phyloP scores from a whole-genome alignment of 1,140 invertebrate genomes.

The Proctacanthus coquilletti region DNA sequence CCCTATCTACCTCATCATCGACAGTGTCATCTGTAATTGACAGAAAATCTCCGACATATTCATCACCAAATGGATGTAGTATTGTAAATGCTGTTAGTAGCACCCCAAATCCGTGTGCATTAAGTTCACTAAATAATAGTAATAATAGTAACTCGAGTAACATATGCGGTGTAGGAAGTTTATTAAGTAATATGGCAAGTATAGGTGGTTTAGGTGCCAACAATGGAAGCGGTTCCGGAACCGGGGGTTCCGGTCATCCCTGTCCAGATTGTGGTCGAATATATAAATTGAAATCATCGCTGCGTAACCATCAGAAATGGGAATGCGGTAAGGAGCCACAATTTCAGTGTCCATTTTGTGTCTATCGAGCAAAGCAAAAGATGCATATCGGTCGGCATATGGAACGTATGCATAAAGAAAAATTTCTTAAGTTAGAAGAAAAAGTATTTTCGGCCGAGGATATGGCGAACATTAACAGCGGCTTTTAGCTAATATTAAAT shows the following conservation, averaged over 20 bases:
- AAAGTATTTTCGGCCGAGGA: background rate
- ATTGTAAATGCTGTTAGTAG: background rate
- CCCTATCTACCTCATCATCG: background rate
- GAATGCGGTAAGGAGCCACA: slow-evolving; percentile 73
- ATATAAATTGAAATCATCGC: slow-evolving; percentile 69
- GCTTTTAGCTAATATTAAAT: too few species aligned
- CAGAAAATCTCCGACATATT: slow-evolving; percentile 6
- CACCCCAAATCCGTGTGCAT: too few species aligned
- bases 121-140: too few species aligned
- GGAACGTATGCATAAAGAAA: slow-evolving; percentile 72
- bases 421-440: slow-evolving; percentile 29
- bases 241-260: slow-evolving; percentile 39
- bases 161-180: too few species aligned
- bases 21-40: background rate
- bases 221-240: slow-evolving; percentile 14
- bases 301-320: slow-evolving; percentile 76
- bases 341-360: slow-evolving; percentile 66
- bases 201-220: background rate
- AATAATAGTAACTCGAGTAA: too few species aligned
- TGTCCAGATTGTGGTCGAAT: slow-evolving; percentile 64
- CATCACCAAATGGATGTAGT: slow-evolving; percentile 3
- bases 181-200: too few species aligned
- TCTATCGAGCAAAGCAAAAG: slow-evolving; percentile 68
- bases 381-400: slow-evolving; percentile 75
- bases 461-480: background rate